Evolutionary conservation across 2,113 vertebrate genomes (phyloP), one percentile per base, ranked within the genome.

Genomic region (Saguinus midas): DNA sequence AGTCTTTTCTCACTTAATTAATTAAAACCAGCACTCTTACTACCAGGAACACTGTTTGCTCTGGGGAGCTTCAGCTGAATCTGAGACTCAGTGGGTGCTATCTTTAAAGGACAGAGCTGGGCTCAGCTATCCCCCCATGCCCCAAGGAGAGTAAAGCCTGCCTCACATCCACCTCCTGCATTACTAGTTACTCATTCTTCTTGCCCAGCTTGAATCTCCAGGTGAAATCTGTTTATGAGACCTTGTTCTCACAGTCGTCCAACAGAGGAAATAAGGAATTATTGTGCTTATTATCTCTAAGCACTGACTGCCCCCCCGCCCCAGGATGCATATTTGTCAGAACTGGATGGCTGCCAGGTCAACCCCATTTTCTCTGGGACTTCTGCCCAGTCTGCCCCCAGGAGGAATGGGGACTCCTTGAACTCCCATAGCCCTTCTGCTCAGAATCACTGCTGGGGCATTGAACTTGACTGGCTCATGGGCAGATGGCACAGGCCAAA

Each of bases 21-120:
- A 98, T 97, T 87, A 96, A 73, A 97, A 95, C 43, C 61, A 1
- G 4, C 68, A 61, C 89, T 83, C 95, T 48, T 87, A 58, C 91
- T 94, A 68, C 96, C 64, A 96, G 86, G 75, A 95, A 58, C 81
- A 50, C 76, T 52, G 93, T 91, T 96, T 92, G 68, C n/a, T 95
- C 84, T 57, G 81, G 76, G 95, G 16, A 3, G 6, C n/a, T 40
- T 11, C 10, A 4, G 32, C 21, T n/a, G 10, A 32, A 18, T 8
- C 23, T 23, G 61, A 78, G 17, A 12, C 23, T 45, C 25, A 17
- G 25, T 8, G 8, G 17, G 5, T 12, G 5, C 40, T 37, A 29
- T 20, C 50, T 43, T 20, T 3, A 72, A 48, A n/a, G 45, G 43
- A 68, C 37, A 68, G 5, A 68, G 5, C 8, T 3, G 57, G 64